Conservation (phyloP, 1,140 invertebrate genomes). For the Diprion similis region DNA sequence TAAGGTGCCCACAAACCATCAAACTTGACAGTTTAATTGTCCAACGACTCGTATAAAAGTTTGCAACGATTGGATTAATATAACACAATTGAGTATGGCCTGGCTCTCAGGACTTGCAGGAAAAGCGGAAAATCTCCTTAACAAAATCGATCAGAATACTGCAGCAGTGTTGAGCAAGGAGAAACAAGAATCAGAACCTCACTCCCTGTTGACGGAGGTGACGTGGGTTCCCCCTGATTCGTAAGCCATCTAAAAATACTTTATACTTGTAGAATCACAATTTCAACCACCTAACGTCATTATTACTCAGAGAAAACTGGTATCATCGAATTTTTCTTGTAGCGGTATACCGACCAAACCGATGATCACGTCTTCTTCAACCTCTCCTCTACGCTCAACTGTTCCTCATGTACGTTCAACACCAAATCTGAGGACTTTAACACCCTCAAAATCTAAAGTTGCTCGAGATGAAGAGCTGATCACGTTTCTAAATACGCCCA, state of each 20-base stretch:
- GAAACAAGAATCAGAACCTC: constrained; percentile 38
- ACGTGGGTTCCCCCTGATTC: constrained; percentile 43
- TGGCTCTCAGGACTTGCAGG: constrained; percentile 85
- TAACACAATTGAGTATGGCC: constrained; percentile 67
- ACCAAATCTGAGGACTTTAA: neutral
- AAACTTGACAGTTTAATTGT: too few relatives aligned
- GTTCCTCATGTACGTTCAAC: constrained; percentile 7
- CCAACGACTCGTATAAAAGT: too few relatives aligned
- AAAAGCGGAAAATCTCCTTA: constrained; percentile 83
- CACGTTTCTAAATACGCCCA: constrained; percentile 38
- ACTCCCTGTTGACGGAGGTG: constrained; percentile 45
- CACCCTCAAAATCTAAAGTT: neutral
- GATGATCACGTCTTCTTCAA: too few relatives aligned
- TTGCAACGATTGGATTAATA: too few relatives aligned
- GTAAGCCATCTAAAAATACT: constrained; percentile 25
- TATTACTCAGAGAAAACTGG: neutral
- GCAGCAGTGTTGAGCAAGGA: constrained; percentile 72
- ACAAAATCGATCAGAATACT: constrained; percentile 87
- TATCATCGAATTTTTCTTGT: neutral
- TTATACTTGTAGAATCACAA: too few relatives aligned
- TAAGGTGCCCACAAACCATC: too few relatives aligned
- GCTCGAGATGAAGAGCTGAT: constrained; percentile 34
- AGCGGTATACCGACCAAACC: neutral
- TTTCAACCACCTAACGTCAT: too few relatives aligned
- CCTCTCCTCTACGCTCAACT: neutral